These are phyloP conservation scores for cattle (Bos taurus) DNA, from an alignment of 2,113 vertebrate species.

Conservation along the genomic window ARS-UCD2.0 NC_037329.1:80281001-80281500, in stretches of 20 bases:
- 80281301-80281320: neutral
- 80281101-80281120: neutral
- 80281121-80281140: neutral
- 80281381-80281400: neutral
- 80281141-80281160: neutral
- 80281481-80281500: neutral
- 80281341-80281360: neutral
- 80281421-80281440: neutral
- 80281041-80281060: neutral
- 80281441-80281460: neutral
- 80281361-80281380: neutral
- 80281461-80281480: neutral
- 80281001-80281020: neutral
- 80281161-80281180: neutral
- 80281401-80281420: neutral
- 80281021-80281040: neutral
- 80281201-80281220: neutral
- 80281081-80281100: neutral
- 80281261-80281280: accelerated
- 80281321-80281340: neutral
- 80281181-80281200: neutral
- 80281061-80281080: neutral
- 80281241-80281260: neutral
- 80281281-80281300: neutral
- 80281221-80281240: neutral